These are phyloP conservation scores for Sinocyclocheilus anshuiensis DNA, from an alignment of 2,113 vertebrate species.

Conservation along the genomic window DNA sequence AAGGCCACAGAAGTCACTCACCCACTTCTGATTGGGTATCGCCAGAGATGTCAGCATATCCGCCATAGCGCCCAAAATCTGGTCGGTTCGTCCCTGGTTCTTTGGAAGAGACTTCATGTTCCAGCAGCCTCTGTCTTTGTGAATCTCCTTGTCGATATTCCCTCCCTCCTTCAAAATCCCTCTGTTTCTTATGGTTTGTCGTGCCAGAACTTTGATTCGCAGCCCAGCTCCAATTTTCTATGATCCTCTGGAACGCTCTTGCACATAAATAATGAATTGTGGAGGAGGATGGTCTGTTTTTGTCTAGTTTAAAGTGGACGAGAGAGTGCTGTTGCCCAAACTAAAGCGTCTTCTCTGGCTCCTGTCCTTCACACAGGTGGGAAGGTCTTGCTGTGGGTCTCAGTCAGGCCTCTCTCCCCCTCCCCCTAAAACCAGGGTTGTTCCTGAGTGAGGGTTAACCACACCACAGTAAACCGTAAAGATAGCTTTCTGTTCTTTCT, in stretches of 20 bases:
- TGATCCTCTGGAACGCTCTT: constrained; percentile 64
- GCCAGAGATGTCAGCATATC: constrained; percentile 83
- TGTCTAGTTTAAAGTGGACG: constrained; percentile 12
- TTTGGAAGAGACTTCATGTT: constrained; percentile 80
- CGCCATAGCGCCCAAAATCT: constrained; percentile 84
- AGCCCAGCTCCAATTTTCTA: constrained; percentile 47
- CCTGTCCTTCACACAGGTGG: constrained; percentile 41
- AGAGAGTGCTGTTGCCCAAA: constrained; percentile 57
- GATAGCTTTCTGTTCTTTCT: not conserved
- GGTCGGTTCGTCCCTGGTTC: constrained; percentile 79
- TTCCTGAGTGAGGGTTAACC: not conserved
- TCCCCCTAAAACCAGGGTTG: constrained; percentile 6
- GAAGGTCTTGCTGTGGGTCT: constrained; percentile 37
- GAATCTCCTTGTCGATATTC: constrained; percentile 25
- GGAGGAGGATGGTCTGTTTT: constrained; percentile 37
- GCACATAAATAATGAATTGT: constrained; percentile 63
- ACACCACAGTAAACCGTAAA: not conserved
- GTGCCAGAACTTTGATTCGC: constrained; percentile 56
- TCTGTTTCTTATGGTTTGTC: constrained; percentile 29
- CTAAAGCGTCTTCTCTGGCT: constrained; percentile 42
- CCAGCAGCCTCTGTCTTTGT: constrained; percentile 9
- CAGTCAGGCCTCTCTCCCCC: constrained; percentile 39
- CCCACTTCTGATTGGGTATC: constrained; percentile 79
- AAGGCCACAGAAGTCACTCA: constrained; percentile 64
- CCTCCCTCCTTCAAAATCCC: constrained; percentile 33